Evolutionary conservation across 2,888 invertebrate species (phyloP).

Genomic region (Caenorhabditis imperialis): DNA sequence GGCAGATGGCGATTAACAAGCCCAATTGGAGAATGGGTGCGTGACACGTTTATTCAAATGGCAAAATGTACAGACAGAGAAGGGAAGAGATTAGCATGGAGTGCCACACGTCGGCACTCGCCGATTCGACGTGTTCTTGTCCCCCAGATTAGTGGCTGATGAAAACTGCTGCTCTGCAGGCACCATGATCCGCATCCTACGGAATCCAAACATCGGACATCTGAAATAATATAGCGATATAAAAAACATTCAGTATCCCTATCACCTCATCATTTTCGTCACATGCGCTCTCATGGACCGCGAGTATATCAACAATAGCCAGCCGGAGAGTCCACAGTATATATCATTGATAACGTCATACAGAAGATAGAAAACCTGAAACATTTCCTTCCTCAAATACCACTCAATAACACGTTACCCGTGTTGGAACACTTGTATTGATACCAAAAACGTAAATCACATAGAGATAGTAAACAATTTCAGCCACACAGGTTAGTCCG

Average conservation of each 20-base stretch:
- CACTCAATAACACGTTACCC: conserved; percentile 21
- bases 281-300: conserved; percentile 55
- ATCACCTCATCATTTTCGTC: conserved; percentile 29
- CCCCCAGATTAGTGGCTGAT: conserved; percentile 33
- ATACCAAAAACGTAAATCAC: conserved; percentile 61
- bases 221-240: conserved; percentile 18
- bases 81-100: conserved; percentile 10
- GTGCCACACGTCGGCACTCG: conserved; percentile 46
- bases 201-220: conserved; percentile 44
- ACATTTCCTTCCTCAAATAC: no score
- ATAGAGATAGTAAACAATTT: conserved; percentile 59
- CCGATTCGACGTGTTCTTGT: conserved; percentile 41
- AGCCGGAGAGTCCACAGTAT: conserved; percentile 60
- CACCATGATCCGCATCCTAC: conserved; percentile 34
- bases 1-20: no score
- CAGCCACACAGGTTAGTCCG: conserved; percentile 57
- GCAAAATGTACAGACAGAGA: conserved; percentile 7
- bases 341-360: conserved; percentile 61
- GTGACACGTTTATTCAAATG: conserved; percentile 3
- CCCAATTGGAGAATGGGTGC: no score
- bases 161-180: conserved; percentile 38
- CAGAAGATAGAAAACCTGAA: conserved; percentile 60
- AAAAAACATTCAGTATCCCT: not conserved
- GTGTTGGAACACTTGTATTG: conserved; percentile 58
- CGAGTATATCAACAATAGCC: conserved; percentile 60